Base-by-base conservation (phyloP, 2,113 vertebrate genomes). In the Gila orcuttii region DNA sequence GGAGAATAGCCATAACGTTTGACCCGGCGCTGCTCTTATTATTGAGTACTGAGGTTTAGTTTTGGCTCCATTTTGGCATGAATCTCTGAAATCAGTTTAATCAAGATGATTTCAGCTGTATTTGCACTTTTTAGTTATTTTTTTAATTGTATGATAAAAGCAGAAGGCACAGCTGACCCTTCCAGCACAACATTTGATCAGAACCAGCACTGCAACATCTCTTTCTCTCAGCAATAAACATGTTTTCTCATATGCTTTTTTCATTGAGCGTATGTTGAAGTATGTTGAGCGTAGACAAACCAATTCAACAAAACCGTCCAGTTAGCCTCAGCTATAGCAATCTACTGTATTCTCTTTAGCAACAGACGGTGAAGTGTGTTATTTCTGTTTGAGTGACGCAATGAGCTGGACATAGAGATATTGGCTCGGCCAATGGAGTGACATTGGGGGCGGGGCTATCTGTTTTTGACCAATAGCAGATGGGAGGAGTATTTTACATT, bases 1-100 rank as follows among this genome's bases (percentile, higher is more conserved):
- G 81, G 87, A 86, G 45, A 66, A 88, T 23, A 88, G 87, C 87
- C 85, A 81, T 88, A 39, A 33, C 36, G 13, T 66, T 59, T 83
- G 64, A 6, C 5, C 55, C 19, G 55, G 55, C 55, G 19, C 55
- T 3, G 55, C 52, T 83, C 45, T 75, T 6, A 0, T 39, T 13
- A 42, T 10, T 13, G 23, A 80, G 59, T 2, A 25, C 71, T 15
- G 11, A 25, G 42, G 23, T 25, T 47, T 52, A 0, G n/a, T 55
- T 76, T 33, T 12, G 75, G 45, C 25, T 77, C 17, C 47, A 55
- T 21, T 28, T 77, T 1, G n/a, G 59, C 57, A 64, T 42, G 39
- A 80, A 50, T 66, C 60, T 5, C 36, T 45, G 79, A 62, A 47
- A 66, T 66, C 60, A 19, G 78, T 15, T 45, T 36, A 36, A 6